These are phyloP conservation scores for Monochamus alternatus DNA, from an alignment of 2,888 invertebrate species.

Conservation along the genomic window DNA sequence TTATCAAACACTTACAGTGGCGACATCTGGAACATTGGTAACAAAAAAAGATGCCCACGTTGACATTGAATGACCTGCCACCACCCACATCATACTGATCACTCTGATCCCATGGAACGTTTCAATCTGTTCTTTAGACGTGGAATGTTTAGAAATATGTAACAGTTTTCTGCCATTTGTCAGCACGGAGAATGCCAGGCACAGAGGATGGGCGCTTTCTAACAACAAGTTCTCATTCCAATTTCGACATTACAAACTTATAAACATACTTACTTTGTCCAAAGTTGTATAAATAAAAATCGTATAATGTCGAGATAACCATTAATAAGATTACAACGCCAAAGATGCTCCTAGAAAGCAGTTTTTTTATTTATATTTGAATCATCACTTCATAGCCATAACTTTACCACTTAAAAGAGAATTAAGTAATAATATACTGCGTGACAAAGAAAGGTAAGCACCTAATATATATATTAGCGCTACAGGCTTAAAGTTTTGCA, in stretches of 20 bases:
- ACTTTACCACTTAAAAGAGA: too few relatives aligned
- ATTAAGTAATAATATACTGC: too few relatives aligned
- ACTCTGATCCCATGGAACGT: slow-evolving; percentile 61
- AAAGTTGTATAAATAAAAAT: slow-evolving; percentile 46
- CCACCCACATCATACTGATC: slow-evolving; percentile 64
- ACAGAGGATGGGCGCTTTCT: slow-evolving; percentile 54
- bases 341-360: slow-evolving; percentile 52
- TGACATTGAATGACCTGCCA: slow-evolving; percentile 59
- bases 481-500: too few relatives aligned
- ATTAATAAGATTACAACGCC: slow-evolving; percentile 39
- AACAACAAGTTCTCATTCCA: slow-evolving; percentile 1
- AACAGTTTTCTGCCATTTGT: slow-evolving; percentile 60
- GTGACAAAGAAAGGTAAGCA: too few relatives aligned
- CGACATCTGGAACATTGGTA: slow-evolving; percentile 22
- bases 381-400: too few relatives aligned
- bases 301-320: slow-evolving; percentile 54
- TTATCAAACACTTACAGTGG: too few relatives aligned
- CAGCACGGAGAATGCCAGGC: slow-evolving; percentile 58
- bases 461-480: too few relatives aligned
- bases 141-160: slow-evolving; percentile 48
- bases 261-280: slow-evolving; percentile 49
- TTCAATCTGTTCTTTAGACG: slow-evolving; percentile 57
- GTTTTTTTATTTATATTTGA: background rate
- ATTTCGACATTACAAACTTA: background rate
- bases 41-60: slow-evolving; percentile 41